A percentile compares a stretch with the other conserved stretches of the same genome.
phyloP scores from a whole-genome alignment of 1,140 invertebrate species.

The Drosophila setifemur region DNA sequence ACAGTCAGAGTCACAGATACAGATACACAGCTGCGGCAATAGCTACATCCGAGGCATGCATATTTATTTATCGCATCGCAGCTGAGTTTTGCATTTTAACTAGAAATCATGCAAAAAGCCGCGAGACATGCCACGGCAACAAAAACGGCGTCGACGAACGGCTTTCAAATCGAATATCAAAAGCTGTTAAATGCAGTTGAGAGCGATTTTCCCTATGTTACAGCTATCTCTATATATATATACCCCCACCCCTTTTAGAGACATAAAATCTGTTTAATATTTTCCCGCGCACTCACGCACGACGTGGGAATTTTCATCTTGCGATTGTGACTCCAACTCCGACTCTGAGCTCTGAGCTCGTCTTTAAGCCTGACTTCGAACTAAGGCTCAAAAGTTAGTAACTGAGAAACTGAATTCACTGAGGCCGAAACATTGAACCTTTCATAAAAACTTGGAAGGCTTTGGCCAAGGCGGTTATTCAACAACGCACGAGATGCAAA shows the following conservation, averaged over 20 bases:
- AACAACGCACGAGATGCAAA: constrained; percentile 43
- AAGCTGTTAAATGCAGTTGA: constrained; percentile 68
- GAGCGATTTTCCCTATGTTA: constrained; percentile 43
- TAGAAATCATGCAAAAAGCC: constrained; percentile 77
- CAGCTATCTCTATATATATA: too few relatives aligned
- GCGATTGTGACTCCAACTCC: constrained; percentile 13
- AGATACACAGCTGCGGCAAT: too few relatives aligned
- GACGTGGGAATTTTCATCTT: constrained; percentile 74
- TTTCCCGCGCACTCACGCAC: constrained; percentile 74
- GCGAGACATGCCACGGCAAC: constrained; percentile 49
- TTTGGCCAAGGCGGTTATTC: constrained; percentile 22
- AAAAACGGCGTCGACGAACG: constrained; percentile 50
- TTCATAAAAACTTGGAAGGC: constrained; percentile 16
- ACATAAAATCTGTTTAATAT: constrained; percentile 68
- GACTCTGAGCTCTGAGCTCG: constrained; percentile 7
- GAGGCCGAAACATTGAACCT: constrained; percentile 36
- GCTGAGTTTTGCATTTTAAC: constrained; percentile 76
- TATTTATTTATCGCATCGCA: constrained; percentile 79
- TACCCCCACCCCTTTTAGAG: constrained; percentile 2
- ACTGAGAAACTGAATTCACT: not conserved
- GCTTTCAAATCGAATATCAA: constrained; percentile 73
- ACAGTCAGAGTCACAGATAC: constrained; percentile 47
- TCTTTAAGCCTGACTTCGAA: constrained; percentile 7
- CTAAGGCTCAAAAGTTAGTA: not conserved
- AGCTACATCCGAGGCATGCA: constrained; percentile 57